These are phyloP conservation scores for Brachyptera putata DNA, from an alignment of 2,888 invertebrate species.

Conservation along the genomic window DNA sequence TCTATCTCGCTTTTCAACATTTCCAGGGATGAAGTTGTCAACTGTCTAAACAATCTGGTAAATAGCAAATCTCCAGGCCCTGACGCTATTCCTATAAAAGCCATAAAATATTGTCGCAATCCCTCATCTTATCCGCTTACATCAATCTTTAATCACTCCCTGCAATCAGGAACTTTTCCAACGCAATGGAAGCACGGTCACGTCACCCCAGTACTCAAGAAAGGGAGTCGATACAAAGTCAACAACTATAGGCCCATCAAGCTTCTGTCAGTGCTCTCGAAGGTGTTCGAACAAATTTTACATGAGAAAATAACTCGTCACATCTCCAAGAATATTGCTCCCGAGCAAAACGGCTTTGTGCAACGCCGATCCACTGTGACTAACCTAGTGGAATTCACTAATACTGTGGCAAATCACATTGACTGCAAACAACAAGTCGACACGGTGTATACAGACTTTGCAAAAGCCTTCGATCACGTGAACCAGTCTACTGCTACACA, in stretches of 20 bases:
- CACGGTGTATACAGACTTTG: slow-evolving; percentile 10
- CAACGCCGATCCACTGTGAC: not conserved
- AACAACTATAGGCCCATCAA: not conserved
- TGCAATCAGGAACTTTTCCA: not conserved
- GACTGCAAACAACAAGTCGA: slow-evolving; percentile 1
- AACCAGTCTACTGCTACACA: not conserved
- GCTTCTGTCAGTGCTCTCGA: not conserved
- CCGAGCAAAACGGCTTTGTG: not conserved
- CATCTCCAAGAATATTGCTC: not conserved
- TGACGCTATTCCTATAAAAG: not conserved
- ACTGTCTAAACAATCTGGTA: not conserved
- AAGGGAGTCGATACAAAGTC: not conserved
- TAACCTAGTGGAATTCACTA: not conserved
- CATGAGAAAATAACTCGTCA: not conserved
- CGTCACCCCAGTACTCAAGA: not conserved
- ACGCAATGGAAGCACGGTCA: not conserved
- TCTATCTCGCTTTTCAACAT: not conserved
- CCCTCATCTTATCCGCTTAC: not conserved
- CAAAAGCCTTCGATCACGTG: slow-evolving; percentile 2
- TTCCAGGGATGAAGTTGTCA: not conserved
- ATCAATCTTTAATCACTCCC: not conserved
- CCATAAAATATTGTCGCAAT: not conserved
- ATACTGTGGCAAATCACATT: not conserved
- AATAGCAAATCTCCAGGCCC: slow-evolving; percentile 2
- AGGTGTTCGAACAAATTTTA: not conserved